phyloP scores from a whole-genome alignment of 2,113 vertebrate genomes.

The Seriola dumerili region DNA sequence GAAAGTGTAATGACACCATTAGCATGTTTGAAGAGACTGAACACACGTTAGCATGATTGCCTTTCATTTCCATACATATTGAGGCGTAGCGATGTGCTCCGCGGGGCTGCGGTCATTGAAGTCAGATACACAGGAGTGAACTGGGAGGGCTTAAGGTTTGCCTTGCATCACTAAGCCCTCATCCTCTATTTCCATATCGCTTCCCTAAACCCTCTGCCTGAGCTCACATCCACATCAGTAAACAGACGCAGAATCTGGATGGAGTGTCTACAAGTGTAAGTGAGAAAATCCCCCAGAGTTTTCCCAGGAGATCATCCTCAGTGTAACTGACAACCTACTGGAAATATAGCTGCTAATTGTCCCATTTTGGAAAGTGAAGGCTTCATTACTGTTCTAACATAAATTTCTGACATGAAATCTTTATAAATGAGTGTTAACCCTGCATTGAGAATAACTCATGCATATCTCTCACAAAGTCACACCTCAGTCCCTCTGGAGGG shows the following conservation, averaged over 20 bases:
- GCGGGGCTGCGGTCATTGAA: constrained; percentile 64
- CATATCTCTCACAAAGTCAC: constrained; percentile 25
- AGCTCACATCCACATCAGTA: constrained; percentile 64
- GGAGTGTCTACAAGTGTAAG: constrained; percentile 59
- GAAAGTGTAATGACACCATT: constrained; percentile 73
- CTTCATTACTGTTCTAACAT: constrained; percentile 29
- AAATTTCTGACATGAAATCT: constrained; percentile 24
- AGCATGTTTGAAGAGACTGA: constrained; percentile 75
- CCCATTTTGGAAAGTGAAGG: constrained; percentile 19
- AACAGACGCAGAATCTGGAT: constrained; percentile 65
- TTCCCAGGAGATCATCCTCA: constrained; percentile 40
- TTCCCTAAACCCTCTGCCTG: constrained; percentile 61
- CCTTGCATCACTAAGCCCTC: constrained; percentile 62
- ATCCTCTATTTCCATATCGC: constrained; percentile 68
- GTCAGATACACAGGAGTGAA: constrained; percentile 66
- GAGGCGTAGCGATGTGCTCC: constrained; percentile 56
- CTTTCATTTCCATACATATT: constrained; percentile 85
- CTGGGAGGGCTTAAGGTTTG: constrained; percentile 65
- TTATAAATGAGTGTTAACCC: constrained; percentile 25
- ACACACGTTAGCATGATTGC: constrained; percentile 77
- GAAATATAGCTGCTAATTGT: constrained; percentile 24
- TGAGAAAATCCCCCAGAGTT: constrained; percentile 47
- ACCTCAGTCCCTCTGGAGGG: constrained; percentile 51
- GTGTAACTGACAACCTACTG: constrained; percentile 9
- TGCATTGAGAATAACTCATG: constrained; percentile 5